Conservation (phyloP, 2,888 invertebrate genomes). For the Saturnia japonica region DNA sequence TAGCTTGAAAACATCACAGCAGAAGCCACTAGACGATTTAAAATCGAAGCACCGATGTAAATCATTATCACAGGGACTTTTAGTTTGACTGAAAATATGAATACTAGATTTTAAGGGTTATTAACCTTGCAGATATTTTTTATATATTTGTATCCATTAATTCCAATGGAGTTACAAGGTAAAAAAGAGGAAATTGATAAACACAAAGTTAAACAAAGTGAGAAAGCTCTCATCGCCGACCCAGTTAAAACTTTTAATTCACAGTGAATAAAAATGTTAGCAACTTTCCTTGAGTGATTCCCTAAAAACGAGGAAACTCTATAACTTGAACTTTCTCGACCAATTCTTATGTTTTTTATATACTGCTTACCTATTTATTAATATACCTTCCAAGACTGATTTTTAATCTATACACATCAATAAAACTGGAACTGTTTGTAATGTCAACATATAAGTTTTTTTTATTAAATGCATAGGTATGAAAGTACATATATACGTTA, state of each 20-base stretch:
- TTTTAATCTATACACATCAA: background rate
- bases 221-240: slow-evolving; percentile 17
- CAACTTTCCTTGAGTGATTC: slow-evolving; percentile 43
- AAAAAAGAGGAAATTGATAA: slow-evolving; percentile 21
- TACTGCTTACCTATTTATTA: background rate
- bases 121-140: background rate
- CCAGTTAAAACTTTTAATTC: slow-evolving; percentile 29
- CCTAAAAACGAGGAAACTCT: slow-evolving; percentile 44
- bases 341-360: background rate
- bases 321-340: background rate
- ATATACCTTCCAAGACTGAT: background rate
- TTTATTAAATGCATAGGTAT: too few species aligned
- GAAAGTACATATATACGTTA: too few species aligned
- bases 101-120: background rate
- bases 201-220: slow-evolving; percentile 20
- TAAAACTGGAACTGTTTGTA: too few species aligned
- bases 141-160: background rate
- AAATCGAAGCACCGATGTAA: background rate
- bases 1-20: background rate
- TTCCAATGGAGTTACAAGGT: slow-evolving; percentile 1
- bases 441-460: too few species aligned
- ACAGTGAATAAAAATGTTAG: slow-evolving; percentile 43
- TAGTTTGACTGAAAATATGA: background rate
- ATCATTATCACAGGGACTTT: background rate
- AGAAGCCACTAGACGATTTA: background rate